Evolutionary conservation across 2,888 invertebrate genomes (phyloP), one percentile per base, ranked within the genome.

Genomic region (Actias luna): DNA sequence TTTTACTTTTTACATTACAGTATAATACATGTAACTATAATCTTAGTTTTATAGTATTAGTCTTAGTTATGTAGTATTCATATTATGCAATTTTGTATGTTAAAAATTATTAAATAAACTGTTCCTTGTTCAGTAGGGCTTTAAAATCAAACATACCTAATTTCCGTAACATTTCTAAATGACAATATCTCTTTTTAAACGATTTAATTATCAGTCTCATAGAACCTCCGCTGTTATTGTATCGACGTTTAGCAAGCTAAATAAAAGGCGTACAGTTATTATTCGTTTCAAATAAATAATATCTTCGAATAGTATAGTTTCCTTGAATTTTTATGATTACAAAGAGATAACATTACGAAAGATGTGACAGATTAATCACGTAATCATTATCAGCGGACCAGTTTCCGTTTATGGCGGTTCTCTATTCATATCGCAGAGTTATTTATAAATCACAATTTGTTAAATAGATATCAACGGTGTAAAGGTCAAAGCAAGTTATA

Each of bases 381-480:
- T 29, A 18, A 55, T 55, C 27, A 55, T 29, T 55, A 55, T 55
- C 55, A 55, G 29, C 29, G 16, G 29, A 55, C 55, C 55, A 29
- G 29, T 55, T 55, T 55, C 29, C 29, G 55, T 29, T 55, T 29
- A n/a, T 29, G 55, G 29, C 29, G 29, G 29, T 29, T n/a, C 29
- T 16, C 31, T 58, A 62, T 62, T 58, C 57, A 22, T 62, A 39
- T 33, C 57, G 29, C 10, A 4, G 27, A 22, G 61, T 22, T 62
- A 62, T 62, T 62, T 62, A 42, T 58, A 58, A 39, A 57, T 18
- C 61, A 29, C 14, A 25, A 27, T 52, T 52, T 52, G 12, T 52
- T 52, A 52, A 52, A 27, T 52, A 14, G 52, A 55, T 55, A 27
- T 29, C n/a, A 29, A 29, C 16, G 16, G 29, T 29, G 27, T 55